Conservation (phyloP, 2,797 vertebrate species). For the Okamejei kenojei region DNA sequence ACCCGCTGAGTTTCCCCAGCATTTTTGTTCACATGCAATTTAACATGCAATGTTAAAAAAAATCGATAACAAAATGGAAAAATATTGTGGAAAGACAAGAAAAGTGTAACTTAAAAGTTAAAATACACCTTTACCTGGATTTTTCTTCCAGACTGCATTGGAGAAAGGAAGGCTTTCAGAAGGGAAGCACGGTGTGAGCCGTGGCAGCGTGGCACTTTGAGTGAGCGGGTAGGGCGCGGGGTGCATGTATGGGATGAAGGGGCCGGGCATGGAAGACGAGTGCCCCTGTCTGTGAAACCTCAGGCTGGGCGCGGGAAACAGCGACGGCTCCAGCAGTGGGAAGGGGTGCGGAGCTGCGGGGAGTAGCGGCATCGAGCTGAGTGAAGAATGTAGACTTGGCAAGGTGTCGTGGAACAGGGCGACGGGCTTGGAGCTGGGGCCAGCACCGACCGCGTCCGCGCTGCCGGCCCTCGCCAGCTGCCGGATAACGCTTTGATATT, state of each 20-base stretch:
- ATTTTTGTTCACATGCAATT: too few relatives aligned
- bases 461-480: slow-evolving; percentile 44
- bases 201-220: slow-evolving; percentile 53
- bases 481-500: slow-evolving; percentile 43
- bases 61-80: not conserved
- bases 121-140: slow-evolving; percentile 66
- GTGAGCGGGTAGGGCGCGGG: slow-evolving; percentile 50
- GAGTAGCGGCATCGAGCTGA: slow-evolving; percentile 46
- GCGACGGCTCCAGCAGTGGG: slow-evolving; percentile 49
- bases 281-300: slow-evolving; percentile 49
- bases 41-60: too few relatives aligned
- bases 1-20: too few relatives aligned
- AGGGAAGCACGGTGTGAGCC: slow-evolving; percentile 54
- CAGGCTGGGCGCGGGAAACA: slow-evolving; percentile 46
- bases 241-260: slow-evolving; percentile 51
- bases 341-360: slow-evolving; percentile 48
- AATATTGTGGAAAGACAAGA: not conserved
- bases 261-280: slow-evolving; percentile 41
- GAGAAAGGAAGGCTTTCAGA: slow-evolving; percentile 53
- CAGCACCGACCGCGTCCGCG: slow-evolving; percentile 40
- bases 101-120: slow-evolving; percentile 29
- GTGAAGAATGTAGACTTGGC: slow-evolving; percentile 42
- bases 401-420: slow-evolving; percentile 37
- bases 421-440: slow-evolving; percentile 13
- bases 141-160: slow-evolving; percentile 78